Conservation (phyloP, 2,113 vertebrate genomes). For the Neotoma lepida region DNA sequence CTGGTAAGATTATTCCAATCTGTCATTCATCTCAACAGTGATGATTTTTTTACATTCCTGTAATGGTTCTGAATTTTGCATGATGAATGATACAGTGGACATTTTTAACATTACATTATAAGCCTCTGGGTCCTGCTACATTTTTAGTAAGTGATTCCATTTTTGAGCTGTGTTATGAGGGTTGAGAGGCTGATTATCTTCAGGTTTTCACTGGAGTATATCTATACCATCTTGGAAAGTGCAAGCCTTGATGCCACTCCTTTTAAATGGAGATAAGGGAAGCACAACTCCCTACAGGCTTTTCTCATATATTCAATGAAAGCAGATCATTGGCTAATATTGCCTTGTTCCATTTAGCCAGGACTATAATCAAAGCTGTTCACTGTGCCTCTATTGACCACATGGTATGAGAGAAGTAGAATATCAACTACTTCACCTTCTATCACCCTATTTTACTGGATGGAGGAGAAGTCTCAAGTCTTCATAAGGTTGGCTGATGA, state of each 20-base stretch:
- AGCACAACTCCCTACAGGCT: background rate
- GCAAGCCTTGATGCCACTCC: rapidly evolving
- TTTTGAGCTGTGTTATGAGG: background rate
- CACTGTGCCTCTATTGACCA: background rate
- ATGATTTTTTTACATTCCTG: background rate
- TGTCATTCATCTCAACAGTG: background rate
- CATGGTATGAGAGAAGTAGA: rapidly evolving
- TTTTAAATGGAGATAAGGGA: background rate
- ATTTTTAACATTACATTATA: background rate
- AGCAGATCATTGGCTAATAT: background rate
- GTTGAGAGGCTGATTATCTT: background rate
- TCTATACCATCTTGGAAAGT: background rate
- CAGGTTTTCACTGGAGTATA: background rate
- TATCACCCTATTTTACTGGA: background rate
- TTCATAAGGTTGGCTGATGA: background rate
- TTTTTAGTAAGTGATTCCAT: background rate
- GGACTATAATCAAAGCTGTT: background rate
- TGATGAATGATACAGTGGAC: background rate
- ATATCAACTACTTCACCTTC: background rate
- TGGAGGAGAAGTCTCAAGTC: background rate
- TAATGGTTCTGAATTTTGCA: background rate
- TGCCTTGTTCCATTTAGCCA: background rate
- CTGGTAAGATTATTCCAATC: background rate
- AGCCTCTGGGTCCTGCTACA: background rate
- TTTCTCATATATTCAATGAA: background rate